Evolutionary conservation across 2,113 vertebrate species (phyloP), one percentile per base, ranked within the genome.

Genomic region (Planiliza haematocheilus): DNA sequence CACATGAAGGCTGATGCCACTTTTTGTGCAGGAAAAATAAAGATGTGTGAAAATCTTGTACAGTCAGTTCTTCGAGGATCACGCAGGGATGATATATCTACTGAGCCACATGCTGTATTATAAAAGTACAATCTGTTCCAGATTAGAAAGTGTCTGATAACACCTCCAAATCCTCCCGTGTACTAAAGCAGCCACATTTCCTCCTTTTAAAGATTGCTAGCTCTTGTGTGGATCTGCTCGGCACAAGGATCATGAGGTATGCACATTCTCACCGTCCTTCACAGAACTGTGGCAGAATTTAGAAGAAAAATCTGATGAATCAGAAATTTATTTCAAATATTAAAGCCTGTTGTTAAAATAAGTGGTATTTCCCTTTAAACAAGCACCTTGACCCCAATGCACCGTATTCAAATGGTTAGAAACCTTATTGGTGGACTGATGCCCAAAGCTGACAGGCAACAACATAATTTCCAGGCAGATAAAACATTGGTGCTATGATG

Each of bases 361-460:
- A 62, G 63, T 79, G 49, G 4, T 81, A 81, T 78, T 89, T 84
- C 30, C 48, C 68, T 81, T 82, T 74, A 37, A 42, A 37, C 21
- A 34, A 53, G 24, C 10, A 62, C 61, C 11, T 45, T 2, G 10
- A 41, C 60, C 51, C 76, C 56, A 51, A 24, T 18, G 53, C 73
- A 67, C 51, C 48, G 7, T 43, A 57, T 60, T 79, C 10, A 76
- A 83, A 83, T 17, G 42, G 4, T 46, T 16, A 50, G 55, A 79
- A 85, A 90, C 85, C 86, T 91, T 83, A 79, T 80, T n/a, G 57
- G 71, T 12, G 83, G 81, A 70, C 62, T 79, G 68, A 86, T 34
- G 57, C 76, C 83, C 46, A 73, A 68, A 18, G 77, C 72, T 52
- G 82, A 77, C 58, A 83, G 63, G 66, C 86, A 91, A 83, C 86